A percentile compares a stretch with the other conserved stretches of the same genome.
phyloP scores from a whole-genome alignment of 2,888 invertebrate species.

The Encarsia formosa region DNA sequence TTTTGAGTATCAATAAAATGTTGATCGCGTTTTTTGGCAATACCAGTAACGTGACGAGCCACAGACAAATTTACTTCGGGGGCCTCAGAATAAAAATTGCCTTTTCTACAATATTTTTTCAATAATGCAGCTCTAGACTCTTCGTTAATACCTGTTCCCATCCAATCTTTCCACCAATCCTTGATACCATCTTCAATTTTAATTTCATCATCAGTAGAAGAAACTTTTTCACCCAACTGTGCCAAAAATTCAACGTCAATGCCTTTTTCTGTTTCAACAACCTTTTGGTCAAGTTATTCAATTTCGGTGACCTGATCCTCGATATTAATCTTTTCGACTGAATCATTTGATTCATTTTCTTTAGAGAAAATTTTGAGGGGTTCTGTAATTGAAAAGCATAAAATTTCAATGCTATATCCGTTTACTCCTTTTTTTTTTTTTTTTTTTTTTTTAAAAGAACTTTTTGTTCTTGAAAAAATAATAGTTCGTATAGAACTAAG shows the following conservation, averaged over 20 bases:
- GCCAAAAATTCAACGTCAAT: neutral
- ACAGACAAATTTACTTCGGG: neutral
- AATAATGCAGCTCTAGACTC: neutral
- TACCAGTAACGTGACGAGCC: neutral
- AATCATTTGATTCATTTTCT: no score
- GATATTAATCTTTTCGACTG: no score
- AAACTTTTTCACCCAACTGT: neutral
- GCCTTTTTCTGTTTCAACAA: neutral
- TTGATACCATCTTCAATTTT: constrained; percentile 15
- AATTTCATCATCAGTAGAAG: neutral
- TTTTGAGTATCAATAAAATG: neutral
- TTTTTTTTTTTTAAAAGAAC: no score
- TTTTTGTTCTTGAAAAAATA: no score
- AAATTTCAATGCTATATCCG: no score
- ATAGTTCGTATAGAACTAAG: no score
- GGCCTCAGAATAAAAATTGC: neutral
- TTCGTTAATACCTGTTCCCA: neutral
- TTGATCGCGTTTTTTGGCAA: neutral
- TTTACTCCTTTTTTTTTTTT: no score
- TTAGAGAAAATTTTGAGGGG: no score
- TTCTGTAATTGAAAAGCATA: no score
- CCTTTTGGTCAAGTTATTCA: no score
- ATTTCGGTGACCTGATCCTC: no score
- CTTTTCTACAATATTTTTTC: constrained; percentile 1
- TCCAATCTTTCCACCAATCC: neutral